Evolutionary conservation across 1,140 invertebrate genomes (phyloP), one percentile per base, ranked within the genome.

Genomic region (Drosophila novamexicana): DNA sequence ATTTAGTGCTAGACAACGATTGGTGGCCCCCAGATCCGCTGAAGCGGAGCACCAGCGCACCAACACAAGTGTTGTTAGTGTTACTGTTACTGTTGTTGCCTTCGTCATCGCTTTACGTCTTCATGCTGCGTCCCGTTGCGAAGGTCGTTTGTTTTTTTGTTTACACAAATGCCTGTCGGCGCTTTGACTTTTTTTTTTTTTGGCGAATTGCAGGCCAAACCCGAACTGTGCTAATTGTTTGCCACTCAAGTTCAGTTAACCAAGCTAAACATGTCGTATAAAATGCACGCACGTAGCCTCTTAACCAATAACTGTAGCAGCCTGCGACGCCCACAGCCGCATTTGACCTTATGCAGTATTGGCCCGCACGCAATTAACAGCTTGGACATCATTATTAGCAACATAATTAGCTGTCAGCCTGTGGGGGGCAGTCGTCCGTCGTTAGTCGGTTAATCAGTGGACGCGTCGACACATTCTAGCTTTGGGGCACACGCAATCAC

Each of bases 181-280:
- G 39, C 16, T 62, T 69, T 45, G 22, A 29, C 22, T 36, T 18
- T 37, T 18, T 18, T 18, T 18, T 18, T 18, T 49, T 58, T 62
- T 59, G 62, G 63, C 67, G 49, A 65, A 77, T 77, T 77, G 32
- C 69, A 72, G 18, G 69, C 63, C 59, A 42, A 67, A 75, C 57
- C 53, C 65, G 54, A 68, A 67, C 59, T 71, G 81, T 85, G 83
- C 83, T 88, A 89, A 88, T 88, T 88, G 80, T 79, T 81, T 77
- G 76, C 39, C 73, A 73, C 71, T 88, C 61, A 81, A 74, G 72
- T 74, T 77, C 83, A 71, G 58, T 67, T 63, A 70, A 32, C 54
- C 69, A 56, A 74, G 65, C 57, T 89, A 88, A 88, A 64, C 66
- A 73, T 44, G 80, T 75, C 84, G 77, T 88, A 65, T 62, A 61